Conservation (phyloP, 1,140 invertebrate species). For the Copidosoma floridanum region DNA sequence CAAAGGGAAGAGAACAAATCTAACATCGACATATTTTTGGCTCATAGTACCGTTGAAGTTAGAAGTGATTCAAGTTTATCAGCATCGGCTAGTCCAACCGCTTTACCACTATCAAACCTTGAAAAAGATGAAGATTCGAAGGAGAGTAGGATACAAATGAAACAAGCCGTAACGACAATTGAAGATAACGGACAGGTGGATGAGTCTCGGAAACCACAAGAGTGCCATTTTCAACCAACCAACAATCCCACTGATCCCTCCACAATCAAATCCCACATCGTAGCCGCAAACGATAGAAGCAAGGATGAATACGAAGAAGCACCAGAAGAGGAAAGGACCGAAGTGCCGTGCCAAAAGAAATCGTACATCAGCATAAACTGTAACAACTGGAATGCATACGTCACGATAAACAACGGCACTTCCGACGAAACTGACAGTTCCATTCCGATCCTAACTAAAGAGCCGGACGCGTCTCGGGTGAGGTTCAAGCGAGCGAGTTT, state of each 20-base stretch:
- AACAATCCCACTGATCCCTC: background rate
- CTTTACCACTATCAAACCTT: background rate
- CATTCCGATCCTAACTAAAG: background rate
- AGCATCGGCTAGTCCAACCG: slow-evolving; percentile 18
- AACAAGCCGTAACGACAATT: background rate
- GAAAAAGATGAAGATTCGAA: background rate
- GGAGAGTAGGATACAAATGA: background rate
- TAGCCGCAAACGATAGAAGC: background rate
- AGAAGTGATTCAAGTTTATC: slow-evolving; percentile 44
- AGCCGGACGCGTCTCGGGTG: slow-evolving; percentile 30
- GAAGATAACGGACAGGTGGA: background rate
- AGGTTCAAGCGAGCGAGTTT: slow-evolving; percentile 45
- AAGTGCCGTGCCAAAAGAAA: slow-evolving; percentile 24
- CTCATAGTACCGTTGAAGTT: slow-evolving; percentile 49
- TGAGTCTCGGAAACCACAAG: background rate
- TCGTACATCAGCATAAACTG: slow-evolving; percentile 21
- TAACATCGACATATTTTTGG: slow-evolving; percentile 60
- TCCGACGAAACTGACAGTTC: background rate
- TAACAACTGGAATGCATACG: slow-evolving; percentile 4
- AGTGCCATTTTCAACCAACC: background rate
- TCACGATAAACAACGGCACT: slow-evolving; percentile 8
- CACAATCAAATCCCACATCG: background rate
- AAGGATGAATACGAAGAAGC: background rate
- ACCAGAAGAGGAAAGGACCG: slow-evolving; percentile 13
- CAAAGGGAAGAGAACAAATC: slow-evolving; percentile 54